Percentiles rank a stretch among this genome's conserved stretches.
Conservation (phyloP, 2,888 invertebrate species). For the Latrodectus hesperus region DNA sequence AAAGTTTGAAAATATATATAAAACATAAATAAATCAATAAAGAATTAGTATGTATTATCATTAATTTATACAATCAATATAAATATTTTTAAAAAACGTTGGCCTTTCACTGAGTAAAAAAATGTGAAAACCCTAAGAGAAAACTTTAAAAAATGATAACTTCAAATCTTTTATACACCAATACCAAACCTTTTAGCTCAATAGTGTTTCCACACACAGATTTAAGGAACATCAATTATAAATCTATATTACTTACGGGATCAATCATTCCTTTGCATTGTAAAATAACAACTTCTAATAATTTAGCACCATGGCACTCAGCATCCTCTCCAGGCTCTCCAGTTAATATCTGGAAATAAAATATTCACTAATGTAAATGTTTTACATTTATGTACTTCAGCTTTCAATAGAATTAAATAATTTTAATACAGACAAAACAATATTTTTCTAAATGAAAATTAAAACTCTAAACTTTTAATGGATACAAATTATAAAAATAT, state of each 20-base stretch:
- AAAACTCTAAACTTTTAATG: too few species aligned
- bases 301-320: constrained; percentile 96
- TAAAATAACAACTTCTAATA: constrained; percentile 94
- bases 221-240: neutral
- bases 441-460: too few species aligned
- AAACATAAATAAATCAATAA: neutral
- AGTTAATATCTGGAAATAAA: constrained; percentile 78
- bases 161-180: too few species aligned
- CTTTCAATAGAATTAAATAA: too few species aligned
- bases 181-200: too few species aligned
- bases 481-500: too few species aligned
- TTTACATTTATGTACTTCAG: too few species aligned
- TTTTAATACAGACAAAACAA: too few species aligned
- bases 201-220: neutral
- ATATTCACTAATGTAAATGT: too few species aligned
- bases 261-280: constrained; percentile 88
- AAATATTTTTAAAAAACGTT: neutral
- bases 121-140: neutral
- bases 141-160: neutral
- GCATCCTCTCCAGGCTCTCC: constrained; percentile 90
- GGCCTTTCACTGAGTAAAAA: neutral
- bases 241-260: constrained; percentile 76
- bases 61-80: neutral
- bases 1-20: neutral
- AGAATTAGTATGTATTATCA: neutral